Base-by-base conservation (phyloP, 2,888 invertebrate species). In the Diplazon laetatorius region DNA sequence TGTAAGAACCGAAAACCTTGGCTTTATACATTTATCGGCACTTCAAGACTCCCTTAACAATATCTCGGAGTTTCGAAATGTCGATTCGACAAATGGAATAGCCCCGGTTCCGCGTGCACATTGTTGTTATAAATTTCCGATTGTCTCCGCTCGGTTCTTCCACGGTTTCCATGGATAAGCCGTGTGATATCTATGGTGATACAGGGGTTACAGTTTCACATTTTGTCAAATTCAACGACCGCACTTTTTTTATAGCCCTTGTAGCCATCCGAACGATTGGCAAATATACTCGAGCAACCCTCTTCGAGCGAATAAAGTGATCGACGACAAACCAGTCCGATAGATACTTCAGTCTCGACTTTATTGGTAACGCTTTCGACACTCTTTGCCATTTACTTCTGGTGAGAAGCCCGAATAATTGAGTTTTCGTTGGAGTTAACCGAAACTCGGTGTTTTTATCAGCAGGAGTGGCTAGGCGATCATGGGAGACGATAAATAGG, bases 11-110 rank as follows among this genome's bases (percentile, higher is more conserved):
- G 77, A 81, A 85, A 86, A 86, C 86, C 83, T 75, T 82, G 82
- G 82, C 81, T 83, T 85, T 87, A 83, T 89, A n/a, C n/a, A 89
- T 88, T 89, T 88, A 89, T 89, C 84, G 87, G 85, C 86, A 88
- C 85, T 88, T 88, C 84, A 84, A 80, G 82, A 78, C 76, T 63
- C 82, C 82, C 84, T 85, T 85, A 87, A 87, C 86, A 86, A 85
- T 85, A 82, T 80, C 76, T 82, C 72, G n/a, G 76, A 84, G 82
- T 81, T 82, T 66, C 63, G 65, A 69, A 80, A 80, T 71, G 75
- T 76, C 83, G 83, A 83, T 85, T 80, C 79, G 65, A 14, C 60
- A 55, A 39, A 39, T 37, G 25, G 30, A 46, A 37, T 35, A 10
- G 35, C 14, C 46, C 22, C 65, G 39, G 44, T 30, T 30, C 30